Evolutionary conservation across 2,113 vertebrate species (phyloP), one percentile per base, ranked within the genome.

Genomic region (Notiomystis cincta): DNA sequence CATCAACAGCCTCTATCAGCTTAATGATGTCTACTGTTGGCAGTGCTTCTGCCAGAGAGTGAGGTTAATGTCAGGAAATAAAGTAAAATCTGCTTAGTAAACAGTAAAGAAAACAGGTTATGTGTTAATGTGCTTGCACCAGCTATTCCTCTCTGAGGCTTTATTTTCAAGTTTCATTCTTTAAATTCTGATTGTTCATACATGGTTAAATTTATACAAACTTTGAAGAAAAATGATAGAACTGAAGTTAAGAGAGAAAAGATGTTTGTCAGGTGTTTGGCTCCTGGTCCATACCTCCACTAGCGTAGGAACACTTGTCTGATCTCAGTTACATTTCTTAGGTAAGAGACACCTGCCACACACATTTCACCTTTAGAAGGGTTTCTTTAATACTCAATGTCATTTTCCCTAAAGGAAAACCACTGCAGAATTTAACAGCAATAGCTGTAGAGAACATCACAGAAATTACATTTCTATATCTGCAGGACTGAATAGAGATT

Each of bases 401-500:
- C 76, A 90, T 91, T 94, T 96, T 79, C 82, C 50, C 93, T 72
- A 30, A 48, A 85, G 81, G 54, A 89, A 89, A 84, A 85, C 31
- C 65, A 69, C 42, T 65, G 50, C 50, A 80, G 67, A 95, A 90
- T 85, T 85, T 91, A 95, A 96, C 84, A 93, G 89, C 73, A 85
- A 57, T 95, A 94, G 90, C 70, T 87, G 40, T 33, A 91, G 77
- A 75, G 93, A 92, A 91, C 58, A 94, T 85, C 27, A 96, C 0
- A 93, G 89, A 96, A 96, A 97, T 91, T 95, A 94, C 84, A 80
- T 76, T 93, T 91, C 91, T 93, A 38, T 87, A 96, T 57, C 91
- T 96, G 50, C 82, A 96, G 87, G 91, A 88, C 66, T 28, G 82
- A 95, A 79, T 47, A 31, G 89, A 93, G 61, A 93, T 95, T 96